A percentile compares a stretch with the other conserved stretches of the same genome.
Evolutionary conservation across 2,888 invertebrate species (phyloP).

Genomic region (Caenorhabditis zanzibari): DNA sequence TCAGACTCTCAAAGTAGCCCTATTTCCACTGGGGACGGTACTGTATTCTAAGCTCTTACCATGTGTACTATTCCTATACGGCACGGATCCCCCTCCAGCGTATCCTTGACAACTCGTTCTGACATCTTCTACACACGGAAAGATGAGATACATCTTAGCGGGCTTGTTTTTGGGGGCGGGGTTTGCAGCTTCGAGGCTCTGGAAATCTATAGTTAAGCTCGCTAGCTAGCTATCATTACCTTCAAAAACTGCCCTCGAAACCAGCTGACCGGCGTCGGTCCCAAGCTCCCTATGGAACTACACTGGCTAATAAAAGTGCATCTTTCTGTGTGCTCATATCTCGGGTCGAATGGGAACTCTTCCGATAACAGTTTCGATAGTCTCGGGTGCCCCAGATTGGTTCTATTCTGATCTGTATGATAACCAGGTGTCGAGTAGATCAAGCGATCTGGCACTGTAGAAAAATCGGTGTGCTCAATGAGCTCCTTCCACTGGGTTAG

Average conservation of each 20-base stretch:
- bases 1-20: no score
- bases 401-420: constrained; percentile 57
- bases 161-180: constrained; percentile 18
- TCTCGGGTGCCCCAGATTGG: constrained; percentile 50
- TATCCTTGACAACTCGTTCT: constrained; percentile 91
- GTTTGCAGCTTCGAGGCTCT: constrained; percentile 83
- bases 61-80: constrained; percentile 89
- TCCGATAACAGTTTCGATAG: constrained; percentile 29
- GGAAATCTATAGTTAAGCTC: no score
- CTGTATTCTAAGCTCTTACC: no score
- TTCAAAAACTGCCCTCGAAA: constrained; percentile 89
- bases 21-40: no score
- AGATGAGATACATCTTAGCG: constrained; percentile 85
- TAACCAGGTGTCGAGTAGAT: constrained; percentile 78
- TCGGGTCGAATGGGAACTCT: background rate
- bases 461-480: constrained; percentile 55
- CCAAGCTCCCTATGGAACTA: constrained; percentile 86
- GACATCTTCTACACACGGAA: constrained; percentile 91
- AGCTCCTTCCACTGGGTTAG: constrained; percentile 60
- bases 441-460: constrained; percentile 68
- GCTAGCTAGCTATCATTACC: background rate
- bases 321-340: constrained; percentile 5
- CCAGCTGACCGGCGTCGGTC: constrained; percentile 88
- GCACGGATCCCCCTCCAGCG: constrained; percentile 92
- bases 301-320: constrained; percentile 71